Conservation (phyloP, 2,113 vertebrate species). For the Sander vitreus region DNA sequence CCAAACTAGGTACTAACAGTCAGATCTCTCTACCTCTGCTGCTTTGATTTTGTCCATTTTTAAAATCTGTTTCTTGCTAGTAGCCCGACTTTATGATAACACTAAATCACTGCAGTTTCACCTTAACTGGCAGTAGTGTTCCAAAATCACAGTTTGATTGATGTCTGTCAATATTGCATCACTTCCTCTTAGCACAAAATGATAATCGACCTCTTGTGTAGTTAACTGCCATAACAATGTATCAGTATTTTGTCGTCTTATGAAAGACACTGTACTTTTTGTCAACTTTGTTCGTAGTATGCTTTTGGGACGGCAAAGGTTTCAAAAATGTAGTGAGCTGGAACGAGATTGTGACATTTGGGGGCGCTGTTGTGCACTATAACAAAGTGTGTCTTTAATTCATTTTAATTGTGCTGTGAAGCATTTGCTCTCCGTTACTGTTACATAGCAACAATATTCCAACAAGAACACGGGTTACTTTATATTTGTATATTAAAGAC, state of each 20-base stretch:
- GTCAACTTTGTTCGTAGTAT: neutral
- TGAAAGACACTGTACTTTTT: neutral
- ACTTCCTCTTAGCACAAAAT: neutral
- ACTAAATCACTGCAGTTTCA: neutral
- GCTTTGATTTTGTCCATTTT: neutral
- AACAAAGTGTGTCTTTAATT: conserved; percentile 23
- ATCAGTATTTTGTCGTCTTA: neutral
- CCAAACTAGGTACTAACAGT: neutral
- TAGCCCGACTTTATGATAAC: neutral
- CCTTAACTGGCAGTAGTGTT: no score
- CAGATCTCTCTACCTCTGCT: neutral
- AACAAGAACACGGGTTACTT: conserved; percentile 64
- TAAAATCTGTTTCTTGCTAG: neutral
- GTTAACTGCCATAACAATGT: no score
- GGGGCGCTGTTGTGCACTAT: conserved; percentile 16
- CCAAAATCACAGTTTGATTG: neutral
- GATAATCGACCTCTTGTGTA: no score
- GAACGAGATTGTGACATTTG: neutral
- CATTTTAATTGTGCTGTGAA: conserved; percentile 47
- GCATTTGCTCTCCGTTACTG: conserved; percentile 30
- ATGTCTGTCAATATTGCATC: neutral
- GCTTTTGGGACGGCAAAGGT: neutral
- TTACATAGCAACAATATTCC: conserved; percentile 49
- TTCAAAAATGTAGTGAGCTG: neutral
- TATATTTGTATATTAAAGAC: conserved; percentile 69